Evolutionary conservation across 2,888 invertebrate species (phyloP).

Genomic region (Spisula subtruncata): DNA sequence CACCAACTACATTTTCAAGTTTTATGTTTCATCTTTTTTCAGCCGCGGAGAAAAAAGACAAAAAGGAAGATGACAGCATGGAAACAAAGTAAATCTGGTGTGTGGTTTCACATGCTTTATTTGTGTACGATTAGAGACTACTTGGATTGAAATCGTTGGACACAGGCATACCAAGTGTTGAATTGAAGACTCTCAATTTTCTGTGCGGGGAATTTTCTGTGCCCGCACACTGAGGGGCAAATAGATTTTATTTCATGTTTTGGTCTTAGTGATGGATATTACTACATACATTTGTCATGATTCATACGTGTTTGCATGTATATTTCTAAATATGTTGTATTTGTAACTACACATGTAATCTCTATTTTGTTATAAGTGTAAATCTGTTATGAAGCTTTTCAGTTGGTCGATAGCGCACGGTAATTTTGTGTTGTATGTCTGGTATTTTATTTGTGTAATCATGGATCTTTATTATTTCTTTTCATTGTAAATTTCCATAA

Average conservation of each 20-base stretch:
- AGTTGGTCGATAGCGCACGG: not conserved
- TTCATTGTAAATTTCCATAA: not conserved
- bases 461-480: not conserved
- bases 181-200: not conserved
- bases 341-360: not conserved
- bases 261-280: not conserved
- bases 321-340: not conserved
- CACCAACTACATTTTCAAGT: not conserved
- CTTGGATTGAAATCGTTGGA: not conserved
- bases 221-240: too few species aligned
- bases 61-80: slow-evolving; percentile 76
- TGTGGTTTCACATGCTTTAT: not conserved
- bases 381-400: not conserved
- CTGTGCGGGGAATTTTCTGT: not conserved
- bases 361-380: not conserved
- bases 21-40: slow-evolving; percentile 37
- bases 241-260: not conserved
- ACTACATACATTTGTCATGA: not conserved
- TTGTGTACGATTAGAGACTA: not conserved
- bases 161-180: not conserved
- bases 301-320: not conserved
- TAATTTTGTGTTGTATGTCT: not conserved
- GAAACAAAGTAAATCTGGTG: slow-evolving; percentile 40
- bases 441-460: not conserved
- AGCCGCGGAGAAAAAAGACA: slow-evolving; percentile 83